A percentile compares a stretch with the other conserved stretches of the same genome.
These are phyloP conservation scores for Charaxes varanes DNA, from an alignment of 1,140 invertebrate species.

Conservation along the genomic window DNA sequence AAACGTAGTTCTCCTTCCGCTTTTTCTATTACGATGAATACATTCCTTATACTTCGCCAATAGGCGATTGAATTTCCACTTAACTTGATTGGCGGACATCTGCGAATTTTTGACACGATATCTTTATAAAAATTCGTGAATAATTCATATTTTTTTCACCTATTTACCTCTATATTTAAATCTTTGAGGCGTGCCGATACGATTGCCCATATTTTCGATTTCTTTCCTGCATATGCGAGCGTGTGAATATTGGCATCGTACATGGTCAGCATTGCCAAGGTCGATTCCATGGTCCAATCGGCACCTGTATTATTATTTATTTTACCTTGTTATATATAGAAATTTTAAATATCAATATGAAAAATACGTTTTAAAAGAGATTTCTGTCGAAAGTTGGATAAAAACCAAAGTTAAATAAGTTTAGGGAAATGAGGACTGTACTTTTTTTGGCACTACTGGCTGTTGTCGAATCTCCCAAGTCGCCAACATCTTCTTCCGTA, in stretches of 20 bases:
- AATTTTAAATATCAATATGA: too few relatives aligned
- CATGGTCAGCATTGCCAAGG: neutral
- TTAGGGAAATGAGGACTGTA: too few relatives aligned
- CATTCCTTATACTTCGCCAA: neutral
- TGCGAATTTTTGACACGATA: neutral
- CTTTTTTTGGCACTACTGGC: too few relatives aligned
- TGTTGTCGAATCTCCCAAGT: too few relatives aligned
- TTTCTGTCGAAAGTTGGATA: too few relatives aligned
- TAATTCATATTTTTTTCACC: too few relatives aligned
- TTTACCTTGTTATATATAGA: too few relatives aligned
- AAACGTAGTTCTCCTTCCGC: neutral
- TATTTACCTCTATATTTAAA: conserved; percentile 3
- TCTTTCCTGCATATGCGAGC: neutral
- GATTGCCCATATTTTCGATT: neutral
- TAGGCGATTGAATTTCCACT: neutral
- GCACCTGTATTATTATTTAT: conserved; percentile 2
- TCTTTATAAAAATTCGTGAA: too few relatives aligned
- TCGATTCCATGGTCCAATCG: conserved; percentile 1
- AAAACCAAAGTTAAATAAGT: too few relatives aligned
- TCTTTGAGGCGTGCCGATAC: conserved; percentile 2
- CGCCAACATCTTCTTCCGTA: too few relatives aligned
- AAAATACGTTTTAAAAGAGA: too few relatives aligned
- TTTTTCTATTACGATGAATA: neutral
- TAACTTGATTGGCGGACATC: neutral
- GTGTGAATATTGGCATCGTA: neutral